Conservation (phyloP, 2,888 invertebrate species). For the Heteromurus nitidus region DNA sequence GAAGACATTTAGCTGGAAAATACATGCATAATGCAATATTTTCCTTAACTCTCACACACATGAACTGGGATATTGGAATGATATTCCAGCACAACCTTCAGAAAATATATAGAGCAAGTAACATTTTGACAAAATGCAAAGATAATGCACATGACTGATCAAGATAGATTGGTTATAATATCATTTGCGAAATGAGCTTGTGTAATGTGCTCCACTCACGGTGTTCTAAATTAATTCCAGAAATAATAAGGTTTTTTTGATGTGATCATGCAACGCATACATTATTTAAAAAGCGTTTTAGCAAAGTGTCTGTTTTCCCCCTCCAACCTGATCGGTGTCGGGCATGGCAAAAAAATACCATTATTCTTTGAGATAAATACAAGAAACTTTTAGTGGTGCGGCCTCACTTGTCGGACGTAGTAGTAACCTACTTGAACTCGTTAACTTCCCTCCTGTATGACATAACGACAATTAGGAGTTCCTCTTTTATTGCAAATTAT, state of each 20-base stretch:
- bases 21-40: too few relatives aligned
- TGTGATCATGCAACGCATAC: neutral
- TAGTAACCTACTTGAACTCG: neutral
- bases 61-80: too few relatives aligned
- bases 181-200: constrained; percentile 29
- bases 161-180: constrained; percentile 41
- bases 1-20: too few relatives aligned
- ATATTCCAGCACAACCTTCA: too few relatives aligned
- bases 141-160: constrained; percentile 55
- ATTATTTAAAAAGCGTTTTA: too few relatives aligned
- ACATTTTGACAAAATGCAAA: constrained; percentile 52
- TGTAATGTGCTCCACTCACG: neutral
- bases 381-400: too few relatives aligned
- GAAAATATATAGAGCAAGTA: neutral
- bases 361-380: too few relatives aligned
- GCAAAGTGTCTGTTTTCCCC: too few relatives aligned
- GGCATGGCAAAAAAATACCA: too few relatives aligned
- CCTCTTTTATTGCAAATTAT: neutral
- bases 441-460: neutral
- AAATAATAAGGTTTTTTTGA: neutral
- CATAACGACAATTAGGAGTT: neutral
- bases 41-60: too few relatives aligned
- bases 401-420: too few relatives aligned
- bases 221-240: neutral
- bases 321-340: too few relatives aligned